Evolutionary conservation across 2,113 vertebrate species (phyloP).

Genomic region (Xiphorhynchus elegans): DNA sequence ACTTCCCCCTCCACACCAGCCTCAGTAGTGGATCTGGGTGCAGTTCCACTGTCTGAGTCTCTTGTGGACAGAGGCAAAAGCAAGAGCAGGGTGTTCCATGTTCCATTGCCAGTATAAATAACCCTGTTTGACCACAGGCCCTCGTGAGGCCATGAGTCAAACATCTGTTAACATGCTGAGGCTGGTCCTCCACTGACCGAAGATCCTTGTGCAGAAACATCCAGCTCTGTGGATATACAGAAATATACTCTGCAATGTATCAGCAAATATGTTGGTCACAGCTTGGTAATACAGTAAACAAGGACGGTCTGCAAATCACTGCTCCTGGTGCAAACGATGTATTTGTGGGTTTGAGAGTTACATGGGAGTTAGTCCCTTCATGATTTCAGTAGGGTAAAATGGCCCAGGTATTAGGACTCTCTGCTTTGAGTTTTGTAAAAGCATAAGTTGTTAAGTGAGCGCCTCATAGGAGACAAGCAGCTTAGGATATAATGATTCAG

Average conservation of each 20-base stretch:
- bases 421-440: not conserved
- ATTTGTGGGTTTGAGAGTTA: not conserved
- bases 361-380: fast-evolving
- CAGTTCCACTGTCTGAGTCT: not conserved
- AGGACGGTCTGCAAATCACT: not conserved
- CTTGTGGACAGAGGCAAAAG: not conserved
- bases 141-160: not conserved
- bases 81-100: not conserved
- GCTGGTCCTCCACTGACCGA: not conserved
- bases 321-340: not conserved
- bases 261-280: not conserved
- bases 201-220: not conserved
- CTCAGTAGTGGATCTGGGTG: fast-evolving
- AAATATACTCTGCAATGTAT: not conserved
- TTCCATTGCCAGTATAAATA: not conserved
- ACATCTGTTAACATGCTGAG: fast-evolving
- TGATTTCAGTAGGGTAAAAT: not conserved
- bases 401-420: not conserved
- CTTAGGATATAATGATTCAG: not conserved
- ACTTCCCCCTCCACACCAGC: not conserved
- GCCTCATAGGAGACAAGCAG: not conserved
- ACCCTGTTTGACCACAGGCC: fast-evolving
- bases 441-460: not conserved
- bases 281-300: not conserved
- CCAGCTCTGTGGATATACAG: not conserved